Conservation (phyloP, 2,113 vertebrate genomes). For the Myxocyprinus asiaticus region DNA sequence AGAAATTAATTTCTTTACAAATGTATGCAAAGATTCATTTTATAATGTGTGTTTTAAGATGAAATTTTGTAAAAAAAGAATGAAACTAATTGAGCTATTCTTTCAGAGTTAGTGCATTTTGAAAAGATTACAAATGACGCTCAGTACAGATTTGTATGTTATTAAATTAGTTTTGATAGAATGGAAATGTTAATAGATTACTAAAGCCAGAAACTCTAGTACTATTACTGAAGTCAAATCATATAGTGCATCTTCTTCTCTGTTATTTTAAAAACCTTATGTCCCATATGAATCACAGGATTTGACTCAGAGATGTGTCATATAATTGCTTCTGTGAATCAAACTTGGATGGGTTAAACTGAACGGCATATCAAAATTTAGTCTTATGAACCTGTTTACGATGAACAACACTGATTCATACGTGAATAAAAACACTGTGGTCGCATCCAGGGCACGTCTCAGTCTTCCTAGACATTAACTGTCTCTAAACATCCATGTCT, state of each 20-base stretch:
- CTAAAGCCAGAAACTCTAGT: neutral
- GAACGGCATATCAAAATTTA: neutral
- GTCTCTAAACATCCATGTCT: slow-evolving; percentile 56
- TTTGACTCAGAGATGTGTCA: neutral
- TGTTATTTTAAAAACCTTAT: neutral
- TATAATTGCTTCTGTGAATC: neutral
- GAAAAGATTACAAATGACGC: neutral
- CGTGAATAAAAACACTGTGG: slow-evolving; percentile 38
- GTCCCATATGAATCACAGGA: neutral
- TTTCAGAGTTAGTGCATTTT: slow-evolving; percentile 5
- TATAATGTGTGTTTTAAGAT: slow-evolving; percentile 58
- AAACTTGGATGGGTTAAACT: slow-evolving; percentile 2
- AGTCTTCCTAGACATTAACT: slow-evolving; percentile 48
- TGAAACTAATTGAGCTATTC: slow-evolving; percentile 27
- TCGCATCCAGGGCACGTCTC: slow-evolving; percentile 50
- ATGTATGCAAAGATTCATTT: slow-evolving; percentile 64
- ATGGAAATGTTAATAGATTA: slow-evolving; percentile 35
- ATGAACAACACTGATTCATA: slow-evolving; percentile 39
- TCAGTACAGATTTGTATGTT: neutral
- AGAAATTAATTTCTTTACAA: slow-evolving; percentile 62
- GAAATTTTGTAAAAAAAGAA: neutral
- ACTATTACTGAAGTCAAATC: neutral
- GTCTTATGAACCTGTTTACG: neutral
- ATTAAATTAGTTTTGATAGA: slow-evolving; percentile 27
- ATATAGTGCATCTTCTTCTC: neutral